Conservation (phyloP, 2,797 vertebrate genomes). For the Gastrophryne carolinensis region DNA sequence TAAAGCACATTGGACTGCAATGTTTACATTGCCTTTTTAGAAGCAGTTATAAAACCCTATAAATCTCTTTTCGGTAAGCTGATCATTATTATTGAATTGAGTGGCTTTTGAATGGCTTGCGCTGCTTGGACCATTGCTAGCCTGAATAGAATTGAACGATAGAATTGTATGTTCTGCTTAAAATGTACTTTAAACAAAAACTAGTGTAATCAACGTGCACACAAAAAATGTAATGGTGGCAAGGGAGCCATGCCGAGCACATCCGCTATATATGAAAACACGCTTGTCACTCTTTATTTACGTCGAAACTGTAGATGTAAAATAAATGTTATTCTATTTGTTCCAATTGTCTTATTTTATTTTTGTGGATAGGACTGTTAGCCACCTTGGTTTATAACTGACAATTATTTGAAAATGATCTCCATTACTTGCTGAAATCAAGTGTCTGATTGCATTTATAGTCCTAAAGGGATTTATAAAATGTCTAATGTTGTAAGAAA, state of each 20-base stretch:
- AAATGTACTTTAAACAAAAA: conserved; percentile 46
- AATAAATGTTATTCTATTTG: conserved; percentile 37
- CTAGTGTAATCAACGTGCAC: conserved; percentile 50
- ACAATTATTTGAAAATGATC: conserved; percentile 64
- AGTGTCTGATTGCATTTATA: conserved; percentile 69
- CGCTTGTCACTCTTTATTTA: conserved; percentile 51
- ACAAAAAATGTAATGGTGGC: conserved; percentile 48
- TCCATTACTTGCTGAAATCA: conserved; percentile 67
- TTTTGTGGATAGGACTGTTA: conserved; percentile 58
- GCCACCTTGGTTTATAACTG: conserved; percentile 65
- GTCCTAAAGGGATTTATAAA: conserved; percentile 67
- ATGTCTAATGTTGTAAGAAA: conserved; percentile 62
- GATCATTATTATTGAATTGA: no score
- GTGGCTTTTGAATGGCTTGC: no score
- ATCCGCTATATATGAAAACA: conserved; percentile 46
- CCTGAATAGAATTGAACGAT: no score
- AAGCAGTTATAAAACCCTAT: no score
- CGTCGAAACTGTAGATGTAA: conserved; percentile 49
- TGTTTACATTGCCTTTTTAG: no score
- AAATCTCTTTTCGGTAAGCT: no score
- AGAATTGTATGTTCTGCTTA: neutral
- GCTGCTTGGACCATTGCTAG: no score
- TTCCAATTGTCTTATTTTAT: conserved; percentile 48
- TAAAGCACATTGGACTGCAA: no score
- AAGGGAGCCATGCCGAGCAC: conserved; percentile 49